phyloP scores from a whole-genome alignment of 2,113 vertebrate species.

The Ammodytes dubius region DNA sequence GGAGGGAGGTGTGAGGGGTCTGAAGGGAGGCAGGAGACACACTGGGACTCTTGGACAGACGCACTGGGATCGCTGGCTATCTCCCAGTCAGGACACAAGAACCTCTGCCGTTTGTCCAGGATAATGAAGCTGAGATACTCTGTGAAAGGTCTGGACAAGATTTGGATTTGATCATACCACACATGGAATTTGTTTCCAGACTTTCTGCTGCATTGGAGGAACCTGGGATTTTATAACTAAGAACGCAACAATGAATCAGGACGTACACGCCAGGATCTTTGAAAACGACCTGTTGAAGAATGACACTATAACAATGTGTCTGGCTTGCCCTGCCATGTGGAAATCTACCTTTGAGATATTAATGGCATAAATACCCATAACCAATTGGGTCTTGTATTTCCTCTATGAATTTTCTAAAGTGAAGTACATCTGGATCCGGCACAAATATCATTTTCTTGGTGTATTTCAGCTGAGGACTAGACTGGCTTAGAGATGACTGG shows the following conservation, averaged over 20 bases:
- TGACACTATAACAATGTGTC: neutral
- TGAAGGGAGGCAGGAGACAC: conserved; percentile 48
- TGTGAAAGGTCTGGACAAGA: conserved; percentile 28
- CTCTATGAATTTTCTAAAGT: neutral
- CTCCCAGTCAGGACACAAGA: conserved; percentile 40
- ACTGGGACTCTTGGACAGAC: conserved; percentile 47
- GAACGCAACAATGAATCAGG: neutral
- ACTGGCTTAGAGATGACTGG: conserved; percentile 65
- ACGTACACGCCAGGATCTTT: neutral
- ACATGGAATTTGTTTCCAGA: conserved; percentile 28
- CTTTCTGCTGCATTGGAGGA: conserved; percentile 8
- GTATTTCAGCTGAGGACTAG: conserved; percentile 36
- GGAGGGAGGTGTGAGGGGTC: conserved; percentile 52
- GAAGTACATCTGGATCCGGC: conserved; percentile 1
- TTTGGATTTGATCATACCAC: conserved; percentile 3
- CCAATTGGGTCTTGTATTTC: neutral
- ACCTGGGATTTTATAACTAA: conserved; percentile 24
- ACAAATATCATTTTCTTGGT: conserved; percentile 12
- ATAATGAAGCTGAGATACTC: conserved; percentile 11
- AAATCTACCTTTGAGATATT: conserved; percentile 1
- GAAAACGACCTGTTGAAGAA: conserved; percentile 7
- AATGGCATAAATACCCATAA: neutral
- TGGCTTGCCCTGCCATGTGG: neutral
- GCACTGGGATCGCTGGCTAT: conserved; percentile 46
- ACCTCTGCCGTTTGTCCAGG: conserved; percentile 50